A percentile compares a stretch with the other conserved stretches of the same genome.
These are phyloP conservation scores for Steinernema scapterisci DNA, from an alignment of 2,888 invertebrate genomes.

Conservation along the genomic window DNA sequence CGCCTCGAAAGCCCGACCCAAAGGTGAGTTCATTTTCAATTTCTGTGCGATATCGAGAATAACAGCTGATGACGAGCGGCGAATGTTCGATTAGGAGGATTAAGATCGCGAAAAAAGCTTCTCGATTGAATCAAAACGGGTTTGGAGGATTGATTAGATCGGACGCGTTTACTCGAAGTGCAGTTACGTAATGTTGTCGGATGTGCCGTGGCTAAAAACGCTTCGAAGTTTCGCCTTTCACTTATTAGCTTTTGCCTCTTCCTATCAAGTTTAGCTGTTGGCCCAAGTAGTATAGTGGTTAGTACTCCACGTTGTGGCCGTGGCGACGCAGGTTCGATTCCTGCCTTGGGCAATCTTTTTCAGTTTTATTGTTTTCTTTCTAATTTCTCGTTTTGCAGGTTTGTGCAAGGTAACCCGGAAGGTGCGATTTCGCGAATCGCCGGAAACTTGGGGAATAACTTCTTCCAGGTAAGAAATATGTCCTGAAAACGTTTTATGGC, in stretches of 20 bases:
- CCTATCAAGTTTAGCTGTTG: not conserved
- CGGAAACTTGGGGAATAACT: slow-evolving; percentile 46
- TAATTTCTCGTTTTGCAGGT: not conserved
- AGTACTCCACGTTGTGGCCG: slow-evolving; percentile 67
- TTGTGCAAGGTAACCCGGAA: slow-evolving; percentile 4
- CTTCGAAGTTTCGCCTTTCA: too few species aligned
- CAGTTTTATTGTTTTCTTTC: not conserved
- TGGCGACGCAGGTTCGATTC: slow-evolving; percentile 66
- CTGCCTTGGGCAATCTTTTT: slow-evolving; percentile 51
- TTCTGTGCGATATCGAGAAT: not conserved
- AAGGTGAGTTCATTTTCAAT: not conserved
- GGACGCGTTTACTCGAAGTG: too few species aligned
- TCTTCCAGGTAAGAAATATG: slow-evolving; percentile 36
- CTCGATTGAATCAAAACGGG: too few species aligned
- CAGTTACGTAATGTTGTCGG: too few species aligned
- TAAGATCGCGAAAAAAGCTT: too few species aligned
- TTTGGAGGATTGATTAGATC: too few species aligned
- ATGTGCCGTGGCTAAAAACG: too few species aligned
- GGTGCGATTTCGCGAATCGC: slow-evolving; percentile 40
- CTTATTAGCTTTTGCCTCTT: too few species aligned
- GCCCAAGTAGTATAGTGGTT: slow-evolving; percentile 66
- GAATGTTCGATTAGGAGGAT: not conserved
- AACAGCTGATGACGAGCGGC: too few species aligned
- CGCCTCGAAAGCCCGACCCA: slow-evolving; percentile 5
- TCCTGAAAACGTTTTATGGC: not conserved